A percentile compares a stretch with the other conserved stretches of the same genome.
Evolutionary conservation across 2,113 vertebrate species (phyloP).

Genomic region (Forbesichthys agassizii): DNA sequence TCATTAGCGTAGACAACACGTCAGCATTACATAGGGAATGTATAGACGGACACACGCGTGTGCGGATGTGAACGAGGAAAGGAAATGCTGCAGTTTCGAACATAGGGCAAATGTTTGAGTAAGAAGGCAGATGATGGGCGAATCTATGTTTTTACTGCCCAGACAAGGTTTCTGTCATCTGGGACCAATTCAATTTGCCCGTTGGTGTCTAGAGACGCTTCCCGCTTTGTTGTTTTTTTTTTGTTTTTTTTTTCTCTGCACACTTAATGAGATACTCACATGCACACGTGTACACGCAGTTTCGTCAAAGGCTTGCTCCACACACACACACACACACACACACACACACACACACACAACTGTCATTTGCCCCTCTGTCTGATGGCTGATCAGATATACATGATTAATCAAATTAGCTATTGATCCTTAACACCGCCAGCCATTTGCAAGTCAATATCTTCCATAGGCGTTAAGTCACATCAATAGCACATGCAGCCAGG

Average conservation of each 20-base stretch:
- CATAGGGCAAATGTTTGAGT: constrained; percentile 2
- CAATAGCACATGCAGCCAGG: too few relatives aligned
- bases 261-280: not conserved
- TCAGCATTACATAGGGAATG: constrained; percentile 20
- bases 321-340: too few relatives aligned
- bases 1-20: constrained; percentile 63
- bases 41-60: constrained; percentile 30
- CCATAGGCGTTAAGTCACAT: too few relatives aligned
- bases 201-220: constrained; percentile 7
- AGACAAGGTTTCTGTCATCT: constrained; percentile 3
- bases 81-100: not conserved
- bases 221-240: not conserved
- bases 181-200: constrained; percentile 31
- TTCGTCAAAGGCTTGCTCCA: too few relatives aligned
- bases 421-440: too few relatives aligned
- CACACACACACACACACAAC: too few relatives aligned
- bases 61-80: constrained; percentile 11
- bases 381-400: too few relatives aligned
- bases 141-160: constrained; percentile 40
- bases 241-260: too few relatives aligned
- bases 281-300: not conserved
- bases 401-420: too few relatives aligned
- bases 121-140: constrained; percentile 3
- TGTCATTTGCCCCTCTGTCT: too few relatives aligned
- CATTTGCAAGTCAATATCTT: too few relatives aligned